Conservation (phyloP, 1,140 invertebrate species). For the Anastatus disparis region DNA sequence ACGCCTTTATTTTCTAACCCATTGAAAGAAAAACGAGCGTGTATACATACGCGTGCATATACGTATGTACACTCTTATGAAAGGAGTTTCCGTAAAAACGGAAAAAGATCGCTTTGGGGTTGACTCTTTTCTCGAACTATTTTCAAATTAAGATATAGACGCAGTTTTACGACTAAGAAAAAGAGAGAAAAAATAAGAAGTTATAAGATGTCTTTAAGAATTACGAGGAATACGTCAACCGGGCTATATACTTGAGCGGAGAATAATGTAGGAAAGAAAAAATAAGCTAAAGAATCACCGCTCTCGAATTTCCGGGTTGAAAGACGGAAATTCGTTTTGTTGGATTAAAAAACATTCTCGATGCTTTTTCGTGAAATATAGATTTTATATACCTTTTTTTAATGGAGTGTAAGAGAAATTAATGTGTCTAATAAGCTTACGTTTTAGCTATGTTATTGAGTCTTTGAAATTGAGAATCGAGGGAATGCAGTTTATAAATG, state of each 20-base stretch:
- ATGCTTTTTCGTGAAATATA: not conserved
- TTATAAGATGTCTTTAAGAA: not conserved
- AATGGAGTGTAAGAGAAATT: too few species aligned
- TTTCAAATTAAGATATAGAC: constrained; percentile 15
- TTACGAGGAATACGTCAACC: not conserved
- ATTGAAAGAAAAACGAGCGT: constrained; percentile 20
- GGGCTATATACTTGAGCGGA: not conserved
- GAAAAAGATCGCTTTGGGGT: constrained; percentile 7
- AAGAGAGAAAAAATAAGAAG: not conserved
- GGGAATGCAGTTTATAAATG: too few species aligned
- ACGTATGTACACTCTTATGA: too few species aligned
- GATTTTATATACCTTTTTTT: too few species aligned
- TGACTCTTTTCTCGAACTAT: constrained; percentile 26
- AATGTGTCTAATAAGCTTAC: too few species aligned
- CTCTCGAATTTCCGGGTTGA: not conserved
- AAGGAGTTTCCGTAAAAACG: constrained; percentile 12
- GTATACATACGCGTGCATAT: not conserved
- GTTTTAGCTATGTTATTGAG: too few species aligned
- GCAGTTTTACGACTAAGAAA: not conserved
- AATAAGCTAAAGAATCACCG: not conserved
- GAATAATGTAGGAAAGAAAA: constrained; percentile 7
- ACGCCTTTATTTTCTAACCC: not conserved
- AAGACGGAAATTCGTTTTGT: not conserved
- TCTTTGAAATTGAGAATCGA: too few species aligned
- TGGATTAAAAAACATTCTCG: not conserved